Conservation (phyloP, 30 jellyfish, hydroid and myxozoan species). For the Aurelia aurita complex sp. Pacific region DNA sequence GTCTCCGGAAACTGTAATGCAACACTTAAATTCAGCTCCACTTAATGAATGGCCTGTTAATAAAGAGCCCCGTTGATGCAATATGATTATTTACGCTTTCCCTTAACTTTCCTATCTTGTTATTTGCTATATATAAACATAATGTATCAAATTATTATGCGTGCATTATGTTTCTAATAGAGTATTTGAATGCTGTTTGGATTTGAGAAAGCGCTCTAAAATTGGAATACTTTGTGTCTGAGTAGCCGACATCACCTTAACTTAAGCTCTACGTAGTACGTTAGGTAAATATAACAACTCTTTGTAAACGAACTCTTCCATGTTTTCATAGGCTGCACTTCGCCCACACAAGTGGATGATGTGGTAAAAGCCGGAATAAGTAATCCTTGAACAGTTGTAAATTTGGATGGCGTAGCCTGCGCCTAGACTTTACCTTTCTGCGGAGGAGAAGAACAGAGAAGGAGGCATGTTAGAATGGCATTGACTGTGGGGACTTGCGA, state of each 20-base stretch:
- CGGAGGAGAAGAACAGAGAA: too few relatives aligned
- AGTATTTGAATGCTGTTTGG: slow-evolving; percentile 16
- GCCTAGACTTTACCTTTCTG: too few relatives aligned
- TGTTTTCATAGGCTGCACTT: slow-evolving; percentile 4
- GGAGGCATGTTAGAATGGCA: too few relatives aligned
- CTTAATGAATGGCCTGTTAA: too few relatives aligned
- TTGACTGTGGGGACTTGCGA: too few relatives aligned
- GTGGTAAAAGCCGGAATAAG: too few relatives aligned
- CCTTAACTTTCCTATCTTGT: slow-evolving; percentile 1
- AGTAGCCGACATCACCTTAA: slow-evolving; percentile 20
- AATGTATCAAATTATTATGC: slow-evolving; percentile 35
- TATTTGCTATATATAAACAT: slow-evolving; percentile 37
- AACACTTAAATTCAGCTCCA: too few relatives aligned
- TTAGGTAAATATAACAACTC: slow-evolving; percentile 29
- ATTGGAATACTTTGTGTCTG: slow-evolving; percentile 23
- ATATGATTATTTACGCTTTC: not conserved
- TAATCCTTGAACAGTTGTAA: too few relatives aligned
- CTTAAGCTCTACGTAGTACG: not conserved
- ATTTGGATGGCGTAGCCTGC: too few relatives aligned
- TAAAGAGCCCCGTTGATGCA: not conserved
- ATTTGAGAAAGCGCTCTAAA: slow-evolving; percentile 27
- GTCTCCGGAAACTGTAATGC: too few relatives aligned
- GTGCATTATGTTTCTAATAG: slow-evolving; percentile 22
- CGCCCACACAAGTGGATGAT: slow-evolving; percentile 79
- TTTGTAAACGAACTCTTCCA: not conserved